Evolutionary conservation across 2,113 vertebrate species (phyloP), one percentile per base, ranked within the genome.

Genomic region (Sphyrna mokarran): DNA sequence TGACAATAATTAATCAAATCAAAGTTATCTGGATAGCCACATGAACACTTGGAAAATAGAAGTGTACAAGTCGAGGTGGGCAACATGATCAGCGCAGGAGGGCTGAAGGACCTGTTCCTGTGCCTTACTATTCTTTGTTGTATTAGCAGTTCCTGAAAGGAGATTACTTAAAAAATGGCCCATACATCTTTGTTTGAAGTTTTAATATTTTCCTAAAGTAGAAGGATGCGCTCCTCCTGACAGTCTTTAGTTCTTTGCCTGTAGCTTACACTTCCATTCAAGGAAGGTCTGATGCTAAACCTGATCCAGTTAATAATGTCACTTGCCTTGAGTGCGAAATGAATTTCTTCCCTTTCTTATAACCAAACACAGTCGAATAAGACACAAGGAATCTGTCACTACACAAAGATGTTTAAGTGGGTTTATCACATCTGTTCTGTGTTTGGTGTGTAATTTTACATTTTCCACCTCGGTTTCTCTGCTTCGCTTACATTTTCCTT

Each of bases 351-450:
- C 61, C n/a, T 3, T 93, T 68, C 33, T 22, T 8, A 54, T 5
- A 61, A 61, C 48, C 26, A 10, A 26, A 87, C 11, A 10, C 26
- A 91, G 58, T 63, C 37, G 61, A 91, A 63, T 61, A 91, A 66
- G 33, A 66, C 89, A 54, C 68, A 95, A 72, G 48, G 94, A 72
- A 29, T 48, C 69, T 54, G 43, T 54, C 11, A 72, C 22, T 69
- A 70, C 68, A 26, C 3, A 7, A 37, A 69, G 40, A 72, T 54
- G 68, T 70, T 76, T 72, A 43, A 95, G 40, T 33, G 40, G 43
- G 94, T 72, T 54, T 95, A 48, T 20, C 69, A 14, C 37, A 95
- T 95, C 94, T 95, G 94, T 72, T 94, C 93, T 70, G 68, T 72
- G 29, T 72, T 72, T 72, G 40, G 23, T 48, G 69, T 95, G 68